A percentile compares a stretch with the other conserved stretches of the same genome.
Evolutionary conservation across 2,113 vertebrate species (phyloP).

Genomic region (Hemicordylus capensis): DNA sequence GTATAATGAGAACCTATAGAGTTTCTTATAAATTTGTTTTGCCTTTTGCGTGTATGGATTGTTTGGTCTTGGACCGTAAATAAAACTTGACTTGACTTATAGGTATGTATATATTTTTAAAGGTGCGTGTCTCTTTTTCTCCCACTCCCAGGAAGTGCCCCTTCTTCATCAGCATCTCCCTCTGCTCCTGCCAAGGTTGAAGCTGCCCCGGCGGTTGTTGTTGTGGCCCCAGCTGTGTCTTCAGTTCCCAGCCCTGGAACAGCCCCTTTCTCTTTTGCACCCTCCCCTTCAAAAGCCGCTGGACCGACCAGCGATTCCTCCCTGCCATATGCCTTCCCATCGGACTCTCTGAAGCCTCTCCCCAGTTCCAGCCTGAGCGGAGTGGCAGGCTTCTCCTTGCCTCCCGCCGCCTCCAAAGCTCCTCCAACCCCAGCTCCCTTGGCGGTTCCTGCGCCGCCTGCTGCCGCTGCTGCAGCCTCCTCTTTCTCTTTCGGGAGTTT

Average conservation of each 20-base stretch:
- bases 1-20: too few relatives aligned
- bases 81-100: too few relatives aligned
- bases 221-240: neutral
- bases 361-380: constrained; percentile 42
- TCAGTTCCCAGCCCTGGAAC: constrained; percentile 40
- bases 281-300: constrained; percentile 61
- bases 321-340: constrained; percentile 4
- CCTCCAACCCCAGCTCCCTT: constrained; percentile 20
- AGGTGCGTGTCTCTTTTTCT: neutral
- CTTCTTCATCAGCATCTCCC: constrained; percentile 64
- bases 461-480: constrained; percentile 28
- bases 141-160: constrained; percentile 56
- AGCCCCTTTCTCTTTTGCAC: constrained; percentile 57
- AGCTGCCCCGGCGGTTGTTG: fast-evolving
- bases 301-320: constrained; percentile 36
- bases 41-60: too few relatives aligned
- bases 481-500: constrained; percentile 73
- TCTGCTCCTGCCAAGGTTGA: constrained; percentile 65
- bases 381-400: constrained; percentile 72
- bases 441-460: constrained; percentile 9
- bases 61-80: too few relatives aligned
- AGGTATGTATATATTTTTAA: too few relatives aligned
- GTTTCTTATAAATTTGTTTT: too few relatives aligned
- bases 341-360: constrained; percentile 53
- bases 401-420: constrained; percentile 67